phyloP scores from a whole-genome alignment of 2,797 vertebrate genomes.

The Lacerta agilis region DNA sequence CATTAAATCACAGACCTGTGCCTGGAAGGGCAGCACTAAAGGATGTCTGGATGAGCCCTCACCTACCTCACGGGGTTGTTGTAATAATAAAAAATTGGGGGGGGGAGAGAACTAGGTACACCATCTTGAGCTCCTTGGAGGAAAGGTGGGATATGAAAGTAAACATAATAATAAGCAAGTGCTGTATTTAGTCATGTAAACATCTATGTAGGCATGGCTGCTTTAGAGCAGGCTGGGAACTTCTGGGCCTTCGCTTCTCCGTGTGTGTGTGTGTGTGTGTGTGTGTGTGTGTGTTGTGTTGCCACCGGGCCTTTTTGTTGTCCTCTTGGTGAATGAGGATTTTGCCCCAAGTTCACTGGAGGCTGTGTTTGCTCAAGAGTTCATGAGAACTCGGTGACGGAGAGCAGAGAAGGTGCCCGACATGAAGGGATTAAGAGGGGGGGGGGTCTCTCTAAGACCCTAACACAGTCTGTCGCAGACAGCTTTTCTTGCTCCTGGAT shows the following conservation, averaged over 20 bases:
- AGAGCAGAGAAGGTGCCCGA: constrained; percentile 16
- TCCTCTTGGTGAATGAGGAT: constrained; percentile 20
- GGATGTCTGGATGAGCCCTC: too few species aligned
- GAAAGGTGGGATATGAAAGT: too few species aligned
- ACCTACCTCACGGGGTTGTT: too few species aligned
- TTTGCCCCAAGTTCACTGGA: constrained; percentile 48
- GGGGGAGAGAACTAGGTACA: too few species aligned
- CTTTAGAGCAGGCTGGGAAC: not conserved
- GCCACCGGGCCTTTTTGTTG: not conserved
- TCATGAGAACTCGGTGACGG: constrained; percentile 66
- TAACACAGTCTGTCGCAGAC: constrained; percentile 40
- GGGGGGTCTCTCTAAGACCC: not conserved
- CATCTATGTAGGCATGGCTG: not conserved
- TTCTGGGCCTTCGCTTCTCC: not conserved
- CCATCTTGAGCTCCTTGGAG: too few species aligned
- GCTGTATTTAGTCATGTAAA: not conserved
- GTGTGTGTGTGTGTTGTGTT: constrained; percentile 2
- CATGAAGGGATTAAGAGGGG: constrained; percentile 47
- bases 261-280: not conserved
- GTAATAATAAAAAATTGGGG: too few species aligned
- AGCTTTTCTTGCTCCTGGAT: constrained; percentile 68
- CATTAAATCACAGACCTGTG: too few species aligned
- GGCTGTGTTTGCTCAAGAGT: constrained; percentile 39
- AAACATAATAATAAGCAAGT: too few species aligned
- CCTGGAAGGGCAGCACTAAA: too few species aligned